Evolutionary conservation across 2,113 vertebrate genomes (phyloP).

Genomic region (Cephalopterus ornatus): DNA sequence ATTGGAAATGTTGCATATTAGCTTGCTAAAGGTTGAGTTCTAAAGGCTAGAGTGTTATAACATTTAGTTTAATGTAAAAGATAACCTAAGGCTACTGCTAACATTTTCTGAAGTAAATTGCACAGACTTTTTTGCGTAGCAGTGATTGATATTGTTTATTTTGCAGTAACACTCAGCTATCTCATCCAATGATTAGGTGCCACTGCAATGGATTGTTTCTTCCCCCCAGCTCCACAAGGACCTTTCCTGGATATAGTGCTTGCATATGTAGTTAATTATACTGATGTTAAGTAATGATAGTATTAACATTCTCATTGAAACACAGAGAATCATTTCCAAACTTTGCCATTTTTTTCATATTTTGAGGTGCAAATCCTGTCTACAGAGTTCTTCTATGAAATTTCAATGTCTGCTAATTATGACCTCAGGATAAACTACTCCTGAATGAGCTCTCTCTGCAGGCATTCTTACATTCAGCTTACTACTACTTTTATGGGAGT

Average conservation of each 20-base stretch:
- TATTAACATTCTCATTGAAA: background rate
- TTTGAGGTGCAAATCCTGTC: background rate
- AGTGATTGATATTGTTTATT: background rate
- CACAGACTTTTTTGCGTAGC: background rate
- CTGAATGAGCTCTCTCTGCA: background rate
- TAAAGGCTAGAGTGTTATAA: background rate
- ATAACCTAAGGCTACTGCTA: background rate
- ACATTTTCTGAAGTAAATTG: background rate
- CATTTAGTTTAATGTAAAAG: background rate
- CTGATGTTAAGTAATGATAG: background rate
- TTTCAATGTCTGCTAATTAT: background rate
- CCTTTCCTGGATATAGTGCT: background rate
- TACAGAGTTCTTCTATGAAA: background rate
- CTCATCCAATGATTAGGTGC: background rate
- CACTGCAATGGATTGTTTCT: background rate
- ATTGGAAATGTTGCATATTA: background rate
- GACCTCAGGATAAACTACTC: background rate
- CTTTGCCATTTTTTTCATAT: background rate
- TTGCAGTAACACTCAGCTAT: background rate
- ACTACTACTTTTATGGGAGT: background rate
- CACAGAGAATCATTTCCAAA: background rate
- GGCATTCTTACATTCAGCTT: background rate
- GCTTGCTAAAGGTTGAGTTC: background rate
- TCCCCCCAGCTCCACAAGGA: background rate
- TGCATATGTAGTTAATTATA: background rate